phyloP scores from a whole-genome alignment of 1,140 invertebrate species.

The Zaprionus lachaisei region DNA sequence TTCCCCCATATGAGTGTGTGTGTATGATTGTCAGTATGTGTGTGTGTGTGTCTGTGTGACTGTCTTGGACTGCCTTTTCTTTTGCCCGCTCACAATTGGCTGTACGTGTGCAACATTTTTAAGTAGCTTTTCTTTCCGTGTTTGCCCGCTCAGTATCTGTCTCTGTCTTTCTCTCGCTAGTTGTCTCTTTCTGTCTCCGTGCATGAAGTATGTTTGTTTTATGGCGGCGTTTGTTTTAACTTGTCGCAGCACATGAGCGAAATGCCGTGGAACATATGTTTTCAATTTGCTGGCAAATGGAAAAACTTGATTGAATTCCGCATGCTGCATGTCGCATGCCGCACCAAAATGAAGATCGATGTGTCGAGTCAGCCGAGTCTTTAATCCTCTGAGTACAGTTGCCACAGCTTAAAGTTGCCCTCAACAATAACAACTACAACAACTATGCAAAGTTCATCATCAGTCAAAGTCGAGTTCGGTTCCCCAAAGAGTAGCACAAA shows the following conservation, averaged over 20 bases:
- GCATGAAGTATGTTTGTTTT: conserved; percentile 57
- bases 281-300: conserved; percentile 79
- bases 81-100: conserved; percentile 68
- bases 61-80: conserved; percentile 37
- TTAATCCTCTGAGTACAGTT: conserved; percentile 24
- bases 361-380: conserved; percentile 19
- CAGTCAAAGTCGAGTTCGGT: conserved; percentile 46
- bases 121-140: conserved; percentile 68
- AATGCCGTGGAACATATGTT: conserved; percentile 68
- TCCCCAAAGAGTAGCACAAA: conserved; percentile 69
- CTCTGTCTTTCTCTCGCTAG: not conserved
- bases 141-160: conserved; percentile 27
- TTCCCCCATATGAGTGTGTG: not conserved
- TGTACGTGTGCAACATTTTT: conserved; percentile 82
- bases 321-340: too few species aligned
- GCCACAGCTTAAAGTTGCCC: conserved; percentile 16
- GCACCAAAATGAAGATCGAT: conserved; percentile 67
- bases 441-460: conserved; percentile 72
- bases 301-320: conserved; percentile 78
- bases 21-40: conserved; percentile 9
- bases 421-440: not conserved
- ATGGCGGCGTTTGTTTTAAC: conserved; percentile 67
- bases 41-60: conserved; percentile 7
- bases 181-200: not conserved
- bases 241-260: conserved; percentile 39